Base-by-base conservation (phyloP, 2,797 vertebrate species). In the Sebastes nivosus region DNA sequence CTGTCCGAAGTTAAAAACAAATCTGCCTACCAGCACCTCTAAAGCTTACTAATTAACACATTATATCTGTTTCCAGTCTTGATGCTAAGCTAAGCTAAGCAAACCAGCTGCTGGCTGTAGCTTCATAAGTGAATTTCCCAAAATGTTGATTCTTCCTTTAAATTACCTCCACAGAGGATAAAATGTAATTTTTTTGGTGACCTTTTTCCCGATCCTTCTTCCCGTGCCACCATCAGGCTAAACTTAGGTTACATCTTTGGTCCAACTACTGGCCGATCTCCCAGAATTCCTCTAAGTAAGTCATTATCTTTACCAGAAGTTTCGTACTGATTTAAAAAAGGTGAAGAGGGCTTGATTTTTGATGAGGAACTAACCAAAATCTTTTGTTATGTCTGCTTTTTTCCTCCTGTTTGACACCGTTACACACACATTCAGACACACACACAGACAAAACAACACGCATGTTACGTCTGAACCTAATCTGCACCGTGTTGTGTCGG, bases 401-500 rank as follows among this genome's bases (percentile, higher is more conserved):
- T 42, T 29, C n/a, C 71, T 78, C 74, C 70, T 77, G 66, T 72
- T 74, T 72, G 58, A 64, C 72, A 68, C 24, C 2, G 14, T 25
- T 24, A 60, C 27, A 73, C 34, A 84, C 67, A 42, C 75, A 75
- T 12, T 58, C 59, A 81, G 60, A 77, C 68, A 80, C 67, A 78
- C 67, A 55, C 67, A 55, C 29, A 78, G 55, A 77, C 69, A 30
- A 30, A 86, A 67, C 52, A 67, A 38, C 68, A 75, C 30, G 72
- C 81, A 60, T 46, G 58, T 72, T 78, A 55, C 3, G 63, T 46
- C 42, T 46, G 42, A 46, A 46, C 46, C 46, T 52, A 52, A 52
- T 87, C 66, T 70, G 64, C 76, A 75, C 54, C 34, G 25, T 60
- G 81, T 68, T 84, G 46, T 36, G 46, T 81, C 70, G 71, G 27